Evolutionary conservation across 2,888 invertebrate species (phyloP).

Genomic region (Tortricodes alternella): DNA sequence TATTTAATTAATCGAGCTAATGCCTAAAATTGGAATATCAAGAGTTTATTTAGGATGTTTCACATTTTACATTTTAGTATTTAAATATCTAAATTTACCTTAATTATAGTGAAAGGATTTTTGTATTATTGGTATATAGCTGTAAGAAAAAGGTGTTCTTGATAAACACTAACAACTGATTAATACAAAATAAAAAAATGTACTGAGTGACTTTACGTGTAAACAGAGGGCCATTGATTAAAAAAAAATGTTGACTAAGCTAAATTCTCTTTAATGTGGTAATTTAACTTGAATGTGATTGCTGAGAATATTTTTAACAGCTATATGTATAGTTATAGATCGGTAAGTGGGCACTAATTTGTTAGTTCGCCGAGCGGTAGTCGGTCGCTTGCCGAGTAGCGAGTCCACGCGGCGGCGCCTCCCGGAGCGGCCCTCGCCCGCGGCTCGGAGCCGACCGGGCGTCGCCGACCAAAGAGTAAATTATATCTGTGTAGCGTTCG

Average conservation of each 20-base stretch:
- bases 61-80: constrained; percentile 83
- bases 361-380: too few species aligned
- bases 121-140: constrained; percentile 82
- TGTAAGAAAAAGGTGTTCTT: constrained; percentile 80
- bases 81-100: constrained; percentile 83
- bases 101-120: constrained; percentile 82
- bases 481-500: background rate
- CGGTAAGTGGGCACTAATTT: constrained; percentile 61
- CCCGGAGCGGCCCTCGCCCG: too few species aligned
- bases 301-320: constrained; percentile 80
- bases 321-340: constrained; percentile 76
- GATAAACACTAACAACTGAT: constrained; percentile 79
- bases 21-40: constrained; percentile 83
- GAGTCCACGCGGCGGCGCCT: too few species aligned
- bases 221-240: constrained; percentile 81
- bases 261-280: constrained; percentile 78
- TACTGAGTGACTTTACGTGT: constrained; percentile 83
- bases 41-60: constrained; percentile 83
- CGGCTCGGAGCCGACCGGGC: too few species aligned
- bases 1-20: constrained; percentile 81
- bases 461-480: background rate
- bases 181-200: constrained; percentile 78
- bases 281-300: constrained; percentile 79
- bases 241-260: constrained; percentile 79
- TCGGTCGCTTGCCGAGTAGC: too few species aligned